These are phyloP conservation scores for Melipona beecheii DNA, from an alignment of 2,888 invertebrate genomes.

Conservation along the genomic window DNA sequence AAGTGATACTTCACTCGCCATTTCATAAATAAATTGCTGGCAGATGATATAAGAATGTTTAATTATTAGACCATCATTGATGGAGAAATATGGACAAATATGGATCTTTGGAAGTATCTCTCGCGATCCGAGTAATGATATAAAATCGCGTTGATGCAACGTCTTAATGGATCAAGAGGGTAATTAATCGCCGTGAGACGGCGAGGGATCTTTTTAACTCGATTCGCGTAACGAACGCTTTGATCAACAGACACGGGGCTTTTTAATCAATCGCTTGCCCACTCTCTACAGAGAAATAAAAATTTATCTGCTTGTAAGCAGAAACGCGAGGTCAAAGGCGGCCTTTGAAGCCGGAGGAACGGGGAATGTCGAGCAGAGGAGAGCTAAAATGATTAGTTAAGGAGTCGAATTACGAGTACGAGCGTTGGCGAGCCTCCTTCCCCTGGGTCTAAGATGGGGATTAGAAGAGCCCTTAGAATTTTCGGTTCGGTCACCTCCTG, in stretches of 20 bases:
- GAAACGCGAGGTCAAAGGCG: slow-evolving; percentile 30
- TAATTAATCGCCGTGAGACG: neutral
- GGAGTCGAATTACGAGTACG: slow-evolving; percentile 53
- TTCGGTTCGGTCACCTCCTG: slow-evolving; percentile 36
- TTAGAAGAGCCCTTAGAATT: slow-evolving; percentile 69
- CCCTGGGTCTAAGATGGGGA: slow-evolving; percentile 25
- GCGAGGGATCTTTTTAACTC: neutral
- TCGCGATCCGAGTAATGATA: no score
- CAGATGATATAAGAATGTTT: no score
- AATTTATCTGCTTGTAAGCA: slow-evolving; percentile 20
- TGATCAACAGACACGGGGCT: slow-evolving; percentile 12
- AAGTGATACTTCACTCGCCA: no score
- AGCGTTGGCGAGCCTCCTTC: slow-evolving; percentile 2
- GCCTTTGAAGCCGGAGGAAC: slow-evolving; percentile 42
- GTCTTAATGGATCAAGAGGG: no score
- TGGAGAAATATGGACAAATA: no score
- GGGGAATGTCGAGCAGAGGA: slow-evolving; percentile 14
- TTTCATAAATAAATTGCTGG: no score
- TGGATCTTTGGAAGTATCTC: no score
- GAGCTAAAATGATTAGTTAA: slow-evolving; percentile 56
- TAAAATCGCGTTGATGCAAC: no score
- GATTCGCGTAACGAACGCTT: slow-evolving; percentile 11
- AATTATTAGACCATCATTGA: no score
- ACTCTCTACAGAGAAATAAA: slow-evolving; percentile 17
- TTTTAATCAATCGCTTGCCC: slow-evolving; percentile 35